Evolutionary conservation across 2,797 vertebrate species (phyloP), one percentile per base, ranked within the genome.

Genomic region (Todus mexicanus): DNA sequence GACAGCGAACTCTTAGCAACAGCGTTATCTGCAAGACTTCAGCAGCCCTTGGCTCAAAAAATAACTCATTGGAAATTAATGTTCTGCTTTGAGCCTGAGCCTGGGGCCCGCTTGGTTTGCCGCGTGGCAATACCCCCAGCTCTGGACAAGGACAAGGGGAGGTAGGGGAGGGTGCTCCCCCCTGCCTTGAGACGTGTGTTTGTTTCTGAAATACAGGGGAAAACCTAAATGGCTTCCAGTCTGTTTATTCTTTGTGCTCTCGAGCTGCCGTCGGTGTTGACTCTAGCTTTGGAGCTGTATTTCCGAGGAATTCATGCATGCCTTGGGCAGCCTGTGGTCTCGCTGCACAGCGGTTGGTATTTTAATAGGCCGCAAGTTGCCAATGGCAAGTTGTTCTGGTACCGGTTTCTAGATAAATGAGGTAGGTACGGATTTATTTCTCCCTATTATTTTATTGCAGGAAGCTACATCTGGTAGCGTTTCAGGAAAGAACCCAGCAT

Each of bases 291-390:
- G 91, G 43, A 93, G 85, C 60, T 93, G 77, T 64, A 74, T 95
- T 91, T 93, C 76, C 68, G 84, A 95, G 82, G 84, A 89, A 86
- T 93, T 73, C 54, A 6, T 38, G 79, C 13, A 0, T 83, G 89
- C 92, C 91, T 92, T 69, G 0, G 0, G 90, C 78, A 92, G 66
- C 79, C 89, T 88, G 56, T 92, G 82, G 51, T 81, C 82, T 81
- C 18, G 0, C 57, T 73, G 60, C 94, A 40, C 63, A 33, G 76
- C 7, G 1, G 75, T 81, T 93, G 82, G 76, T 84, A 86, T 95
- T 94, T 96, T 92, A 93, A 91, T 93, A 90, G 91, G 47, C 79
- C 38, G 1, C n/a, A 84, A 94, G 70, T 54, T 90, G 87, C 92
- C 95, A 42, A 3, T 84, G 87, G 94, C 92, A 90, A 73, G 82